Evolutionary conservation across 1,140 invertebrate species (phyloP).

Genomic region (Pentalonia nigronervosa): DNA sequence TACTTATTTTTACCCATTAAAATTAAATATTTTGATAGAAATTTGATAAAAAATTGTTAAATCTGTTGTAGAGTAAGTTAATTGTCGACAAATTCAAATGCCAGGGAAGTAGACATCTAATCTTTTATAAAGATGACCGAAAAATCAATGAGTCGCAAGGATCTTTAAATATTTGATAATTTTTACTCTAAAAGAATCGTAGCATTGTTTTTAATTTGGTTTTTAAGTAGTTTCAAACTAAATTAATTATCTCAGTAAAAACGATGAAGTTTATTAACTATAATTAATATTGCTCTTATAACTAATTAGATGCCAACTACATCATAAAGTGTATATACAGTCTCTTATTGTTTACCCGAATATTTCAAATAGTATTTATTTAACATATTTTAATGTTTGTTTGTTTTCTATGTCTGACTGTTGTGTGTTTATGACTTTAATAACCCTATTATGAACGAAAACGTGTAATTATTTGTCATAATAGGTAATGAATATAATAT

Average conservation of each 20-base stretch:
- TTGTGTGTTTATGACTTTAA: neutral
- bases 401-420: neutral
- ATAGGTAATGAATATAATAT: neutral
- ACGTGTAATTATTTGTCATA: neutral
- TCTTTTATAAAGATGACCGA: neutral
- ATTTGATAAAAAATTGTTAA: neutral
- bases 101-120: neutral
- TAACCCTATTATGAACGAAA: neutral
- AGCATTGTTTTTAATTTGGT: neutral
- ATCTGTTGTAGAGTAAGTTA: neutral
- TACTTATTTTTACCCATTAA: neutral
- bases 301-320: neutral
- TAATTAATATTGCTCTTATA: constrained; percentile 11
- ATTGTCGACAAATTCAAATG: neutral
- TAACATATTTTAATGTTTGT: neutral
- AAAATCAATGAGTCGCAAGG: neutral
- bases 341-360: neutral
- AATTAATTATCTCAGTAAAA: neutral
- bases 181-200: neutral
- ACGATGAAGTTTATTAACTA: neutral
- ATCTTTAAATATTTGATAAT: neutral
- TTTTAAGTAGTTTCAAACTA: neutral
- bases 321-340: neutral
- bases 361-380: neutral
- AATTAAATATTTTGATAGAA: neutral